Evolutionary conservation across 2,888 invertebrate species (phyloP), one percentile per base, ranked within the genome.

Genomic region (Tyria jacobaeae): DNA sequence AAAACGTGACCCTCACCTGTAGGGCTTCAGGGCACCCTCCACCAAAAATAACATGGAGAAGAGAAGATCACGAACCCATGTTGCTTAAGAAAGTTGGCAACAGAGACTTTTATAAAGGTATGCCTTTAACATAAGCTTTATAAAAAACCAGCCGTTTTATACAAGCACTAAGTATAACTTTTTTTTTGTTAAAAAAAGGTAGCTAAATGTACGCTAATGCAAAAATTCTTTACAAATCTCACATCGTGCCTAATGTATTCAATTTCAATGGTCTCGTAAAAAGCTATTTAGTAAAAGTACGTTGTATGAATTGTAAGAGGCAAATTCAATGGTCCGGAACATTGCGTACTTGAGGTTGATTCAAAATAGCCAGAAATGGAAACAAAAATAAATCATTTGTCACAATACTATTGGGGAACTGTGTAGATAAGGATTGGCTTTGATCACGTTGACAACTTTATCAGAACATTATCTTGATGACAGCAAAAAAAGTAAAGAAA

Each of bases 11-110:
- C 2, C 93, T 98, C 24, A 95, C 95, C 41, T 98, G 98, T 82
- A 96, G 96, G 59, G 98, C 97, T 0, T 97, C 96, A 0, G 97
- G 98, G 9, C 96, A 96, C 71, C 98, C 98, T 0, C 91, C 95
- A 6, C 97, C 97, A 0, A 96, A 95, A 70, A 97, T 98, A 75
- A 96, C 95, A n/a, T 98, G 98, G 98, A 94, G 96, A 70, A 89
- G 97, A 31, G 97, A 97, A 83, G 96, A 97, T 80, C 96, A 96
- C 50, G 95, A 95, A 71, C 93, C 94, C 31, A 94, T 95, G 72
- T 79, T 95, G 62, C 84, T 95, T 64, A 95, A 95, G 75, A 95
- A 94, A 75, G 79, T 88, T 1, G 84, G 86, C 0, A 85, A 85
- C 2, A 85, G 89, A 41, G 92, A 93, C 15, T 91, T 92, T 78